Conservation (phyloP, 1,140 invertebrate species). For the Choristoneura fumiferana region DNA sequence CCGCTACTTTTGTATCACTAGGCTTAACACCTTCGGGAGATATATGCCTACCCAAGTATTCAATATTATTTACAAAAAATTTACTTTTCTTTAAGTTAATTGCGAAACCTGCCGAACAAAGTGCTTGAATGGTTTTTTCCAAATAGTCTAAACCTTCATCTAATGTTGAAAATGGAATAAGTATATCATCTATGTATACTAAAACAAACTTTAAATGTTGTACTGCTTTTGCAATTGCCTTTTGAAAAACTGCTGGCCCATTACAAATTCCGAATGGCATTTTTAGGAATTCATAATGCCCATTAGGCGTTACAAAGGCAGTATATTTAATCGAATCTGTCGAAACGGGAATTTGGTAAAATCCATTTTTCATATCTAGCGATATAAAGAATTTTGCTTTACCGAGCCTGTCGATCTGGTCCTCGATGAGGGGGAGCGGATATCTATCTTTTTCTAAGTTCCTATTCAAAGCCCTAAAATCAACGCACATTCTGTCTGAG, state of each 20-base stretch:
- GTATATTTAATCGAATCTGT: constrained; percentile 20
- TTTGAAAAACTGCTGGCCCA: constrained; percentile 45
- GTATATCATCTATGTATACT: constrained; percentile 53
- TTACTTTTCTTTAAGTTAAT: constrained; percentile 23
- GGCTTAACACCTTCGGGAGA: constrained; percentile 26
- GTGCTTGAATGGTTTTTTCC: constrained; percentile 31
- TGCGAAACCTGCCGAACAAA: constrained; percentile 20
- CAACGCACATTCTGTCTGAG: constrained; percentile 31
- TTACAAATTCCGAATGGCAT: constrained; percentile 59
- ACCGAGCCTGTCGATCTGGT: constrained; percentile 29
- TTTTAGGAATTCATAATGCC: constrained; percentile 42
- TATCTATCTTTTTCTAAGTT: constrained; percentile 31
- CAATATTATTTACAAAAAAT: constrained; percentile 33
- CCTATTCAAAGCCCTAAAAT: constrained; percentile 31
- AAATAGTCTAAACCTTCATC: constrained; percentile 53
- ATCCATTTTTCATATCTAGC: constrained; percentile 39
- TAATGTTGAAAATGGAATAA: constrained; percentile 54
- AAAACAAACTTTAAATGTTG: constrained; percentile 22
- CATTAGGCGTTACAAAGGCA: constrained; percentile 37
- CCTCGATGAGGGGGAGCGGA: constrained; percentile 35
- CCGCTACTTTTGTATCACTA: background rate
- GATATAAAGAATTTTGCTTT: constrained; percentile 29
- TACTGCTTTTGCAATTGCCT: constrained; percentile 29
- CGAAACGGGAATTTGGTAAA: constrained; percentile 44
- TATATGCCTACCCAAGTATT: constrained; percentile 38